Evolutionary conservation across 2,888 invertebrate genomes (phyloP), one percentile per base, ranked within the genome.

Genomic region (Drosophila stalkeri): DNA sequence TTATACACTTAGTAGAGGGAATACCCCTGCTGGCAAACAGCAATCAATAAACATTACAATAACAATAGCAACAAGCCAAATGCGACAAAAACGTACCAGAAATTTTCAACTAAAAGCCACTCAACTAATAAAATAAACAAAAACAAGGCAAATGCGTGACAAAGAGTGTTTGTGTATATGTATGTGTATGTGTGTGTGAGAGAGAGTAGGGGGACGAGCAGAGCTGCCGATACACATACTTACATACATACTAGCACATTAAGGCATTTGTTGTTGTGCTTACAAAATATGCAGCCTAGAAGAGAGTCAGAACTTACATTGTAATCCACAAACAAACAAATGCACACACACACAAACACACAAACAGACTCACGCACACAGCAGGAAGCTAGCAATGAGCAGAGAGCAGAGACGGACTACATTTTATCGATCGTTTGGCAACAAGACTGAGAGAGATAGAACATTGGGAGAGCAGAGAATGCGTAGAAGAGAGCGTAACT

Each of bases 41-140:
- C 69, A 82, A 85, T 82, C 84, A 81, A 86, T 81, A 84, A 78
- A 69, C 79, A 84, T 69, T 77, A 74, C 55, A 75, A 72, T 43
- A 75, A 72, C 68, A 65, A 74, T 51, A 70, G 59, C 56, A 62
- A n/a, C 55, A 41, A 31, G 37, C 27, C 27, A 54, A 64, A 61
- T 67, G 67, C 75, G 39, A 76, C 66, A 64, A 62, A 69, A 68
- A 65, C 64, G 65, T 63, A 70, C 20, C 65, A 76, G 47, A 74
- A 71, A 70, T 60, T 65, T 75, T 70, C 75, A 75, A 74, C 87
- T 78, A 74, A 83, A 72, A 83, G 81, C 78, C 78, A 83, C 71
- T 77, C 82, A 84, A 74, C 72, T 84, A 81, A 78, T 83, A 84
- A 87, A 84, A 81, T 84, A 83, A 87, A 87, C 81, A 83, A 83